Evolutionary conservation across 2,797 vertebrate genomes (phyloP).

Genomic region (Botia kubotai): DNA sequence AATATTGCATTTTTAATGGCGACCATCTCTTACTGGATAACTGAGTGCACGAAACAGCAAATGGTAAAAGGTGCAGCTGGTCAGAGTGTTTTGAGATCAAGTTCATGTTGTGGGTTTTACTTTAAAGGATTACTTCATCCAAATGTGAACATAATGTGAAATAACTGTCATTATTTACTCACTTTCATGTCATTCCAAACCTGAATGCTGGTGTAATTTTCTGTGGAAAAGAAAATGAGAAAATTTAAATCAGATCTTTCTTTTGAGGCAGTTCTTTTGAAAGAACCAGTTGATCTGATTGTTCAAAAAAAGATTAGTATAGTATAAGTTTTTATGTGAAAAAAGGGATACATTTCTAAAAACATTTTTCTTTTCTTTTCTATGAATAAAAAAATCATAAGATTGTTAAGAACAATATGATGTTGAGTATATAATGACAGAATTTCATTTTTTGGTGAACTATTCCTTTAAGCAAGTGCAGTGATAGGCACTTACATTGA

Average conservation of each 20-base stretch:
- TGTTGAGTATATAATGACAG: background rate
- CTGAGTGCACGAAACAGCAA: constrained; percentile 13
- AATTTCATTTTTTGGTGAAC: background rate
- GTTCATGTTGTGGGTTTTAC: constrained; percentile 14
- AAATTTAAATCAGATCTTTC: no score
- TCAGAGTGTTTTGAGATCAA: constrained; percentile 16
- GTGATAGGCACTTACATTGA: constrained; percentile 41
- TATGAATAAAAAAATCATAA: background rate
- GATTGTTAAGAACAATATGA: background rate
- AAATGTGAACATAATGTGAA: background rate
- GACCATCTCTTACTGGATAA: background rate
- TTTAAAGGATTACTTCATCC: background rate
- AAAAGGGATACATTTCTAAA: no score
- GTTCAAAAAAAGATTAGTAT: no score
- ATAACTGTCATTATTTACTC: background rate
- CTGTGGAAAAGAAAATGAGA: background rate
- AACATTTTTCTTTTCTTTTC: background rate
- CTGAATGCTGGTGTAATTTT: background rate
- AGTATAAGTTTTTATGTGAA: no score
- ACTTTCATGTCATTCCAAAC: background rate
- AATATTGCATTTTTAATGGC: constrained; percentile 48
- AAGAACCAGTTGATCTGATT: no score
- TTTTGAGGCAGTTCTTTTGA: no score
- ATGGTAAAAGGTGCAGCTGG: background rate
- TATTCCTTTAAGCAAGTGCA: constrained; percentile 36